Base-by-base conservation (phyloP, 1,140 invertebrate species). In the Hypothenemus hampei region DNA sequence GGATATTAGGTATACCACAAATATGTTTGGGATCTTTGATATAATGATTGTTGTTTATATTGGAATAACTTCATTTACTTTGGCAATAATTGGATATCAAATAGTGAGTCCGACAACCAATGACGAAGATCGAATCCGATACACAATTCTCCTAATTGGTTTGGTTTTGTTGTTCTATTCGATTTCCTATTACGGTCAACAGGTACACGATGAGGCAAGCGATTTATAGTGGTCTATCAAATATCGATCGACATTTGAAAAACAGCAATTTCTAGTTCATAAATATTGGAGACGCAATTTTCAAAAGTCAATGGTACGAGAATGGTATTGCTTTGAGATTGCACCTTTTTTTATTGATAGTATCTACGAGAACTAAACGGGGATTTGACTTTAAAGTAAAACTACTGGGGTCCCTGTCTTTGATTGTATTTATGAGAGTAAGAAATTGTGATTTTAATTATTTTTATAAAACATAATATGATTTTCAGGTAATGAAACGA, bases 281-380 rank as follows among this genome's bases (percentile, higher is more conserved):
- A 4, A 54, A 45, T 10, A 20, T 54, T 15, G 51, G 36, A 15
- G 24, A 35, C 1, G 13, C 40, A 24, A 41, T 54, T 31, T 54
- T 39, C 29, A 35, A 54, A 13, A 54, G 51, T 20, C 21, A 54
- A 10, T 56, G 52, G 44, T 39, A 47, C 21, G 1, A 49, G 10
- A 35, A 35, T 21, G 18, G 20, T 20, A 11, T 35, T 5, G 16
- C 11, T 13, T 3, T 46, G n/a, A 15, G 19, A 13, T 7, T 29
- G 44, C 26, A 46, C 13, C 6, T 8, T 18, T 21, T 22, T 18
- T 31, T 46, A 31, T 13, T 46, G 22, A 16, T 46, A 3, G n/a
- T 20, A 11, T 18, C 31, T 11, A 15, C 24, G 11, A 26, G 44
- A 11, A 33, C 44, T 6, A 22, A 31, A 16, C 13, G 16, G 8